Evolutionary conservation across 2,888 invertebrate genomes (phyloP).

Genomic region (Lapara coniferarum): DNA sequence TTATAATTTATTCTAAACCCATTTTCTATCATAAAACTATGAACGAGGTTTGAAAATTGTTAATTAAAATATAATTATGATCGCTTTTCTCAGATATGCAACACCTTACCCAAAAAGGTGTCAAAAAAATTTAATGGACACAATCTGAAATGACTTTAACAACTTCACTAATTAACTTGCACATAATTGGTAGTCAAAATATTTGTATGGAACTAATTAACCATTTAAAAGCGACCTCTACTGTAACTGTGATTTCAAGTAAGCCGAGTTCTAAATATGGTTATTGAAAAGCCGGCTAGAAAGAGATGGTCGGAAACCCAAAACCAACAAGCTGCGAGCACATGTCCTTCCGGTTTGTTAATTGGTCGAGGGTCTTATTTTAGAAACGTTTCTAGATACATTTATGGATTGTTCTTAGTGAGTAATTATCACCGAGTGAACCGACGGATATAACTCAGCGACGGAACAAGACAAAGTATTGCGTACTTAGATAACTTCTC

Average conservation of each 20-base stretch:
- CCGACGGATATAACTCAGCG: not conserved
- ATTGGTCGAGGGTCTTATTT: constrained; percentile 44
- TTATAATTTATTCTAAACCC: not conserved
- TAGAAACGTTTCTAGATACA: constrained; percentile 2
- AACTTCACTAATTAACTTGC: constrained; percentile 44
- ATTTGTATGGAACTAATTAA: constrained; percentile 42
- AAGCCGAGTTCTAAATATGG: not conserved
- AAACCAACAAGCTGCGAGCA: constrained; percentile 70
- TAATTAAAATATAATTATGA: not conserved
- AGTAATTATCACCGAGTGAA: constrained; percentile 2
- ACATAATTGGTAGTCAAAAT: constrained; percentile 47
- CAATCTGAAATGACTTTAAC: constrained; percentile 35
- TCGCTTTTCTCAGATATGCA: not conserved
- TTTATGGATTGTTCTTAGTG: constrained; percentile 18
- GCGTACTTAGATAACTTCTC: not conserved
- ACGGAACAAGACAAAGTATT: not conserved
- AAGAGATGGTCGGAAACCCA: constrained; percentile 46
- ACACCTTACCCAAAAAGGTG: not conserved
- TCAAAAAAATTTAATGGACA: constrained; percentile 10
- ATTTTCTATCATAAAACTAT: not conserved
- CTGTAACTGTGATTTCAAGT: not conserved
- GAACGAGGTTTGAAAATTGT: not conserved
- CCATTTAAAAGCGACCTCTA: not conserved
- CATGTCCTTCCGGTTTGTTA: constrained; percentile 69
- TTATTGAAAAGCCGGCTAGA: constrained; percentile 10